Evolutionary conservation across 1,140 invertebrate genomes (phyloP), one percentile per base, ranked within the genome.

Genomic region (Lerema accius): DNA sequence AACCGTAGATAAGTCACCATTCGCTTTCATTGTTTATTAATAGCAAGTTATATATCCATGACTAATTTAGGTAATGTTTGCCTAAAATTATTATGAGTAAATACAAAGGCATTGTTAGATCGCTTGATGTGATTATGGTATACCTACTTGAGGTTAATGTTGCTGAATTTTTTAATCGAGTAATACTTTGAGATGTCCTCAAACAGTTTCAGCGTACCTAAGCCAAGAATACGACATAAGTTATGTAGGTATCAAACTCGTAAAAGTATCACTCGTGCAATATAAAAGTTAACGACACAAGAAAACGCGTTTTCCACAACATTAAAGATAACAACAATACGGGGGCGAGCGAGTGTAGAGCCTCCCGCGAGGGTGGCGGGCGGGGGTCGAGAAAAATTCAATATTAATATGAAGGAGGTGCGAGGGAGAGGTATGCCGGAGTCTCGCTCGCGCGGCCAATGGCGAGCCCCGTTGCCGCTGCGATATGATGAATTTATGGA

Each of bases 401-500:
- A 92, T 92, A 92, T 92, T 92, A 92, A 92, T 92, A 92, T 92
- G 90, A 91, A 92, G 91, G 91, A 92, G 91, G 91, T 90, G 90
- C 81, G 86, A 91, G 87, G 62, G 88, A 90, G 89, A 89, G 63
- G 67, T 76, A 70, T 66, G 67, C 71, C 82, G 9, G 75, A 74
- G 77, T 89, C 85, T 81, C 82, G 75, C 83, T 88, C 75, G 40
- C 81, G 79, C 86, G 84, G 84, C 91, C 91, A 92, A 92, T 92
- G 89, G 91, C 85, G 86, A 86, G 81, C 80, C 76, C 76, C 73
- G 78, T 74, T 76, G 78, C 73, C 73, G 80, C 78, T 79, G 82
- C 85, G 90, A 91, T 92, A 92, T 92, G 91, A 92, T 92, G 91
- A 92, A 92, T 92, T 93, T 93, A 93, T 93, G 92, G 91, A 93